These are phyloP conservation scores for Pyrrhia umbra DNA, from an alignment of 2,888 invertebrate species.

Conservation along the genomic window DNA sequence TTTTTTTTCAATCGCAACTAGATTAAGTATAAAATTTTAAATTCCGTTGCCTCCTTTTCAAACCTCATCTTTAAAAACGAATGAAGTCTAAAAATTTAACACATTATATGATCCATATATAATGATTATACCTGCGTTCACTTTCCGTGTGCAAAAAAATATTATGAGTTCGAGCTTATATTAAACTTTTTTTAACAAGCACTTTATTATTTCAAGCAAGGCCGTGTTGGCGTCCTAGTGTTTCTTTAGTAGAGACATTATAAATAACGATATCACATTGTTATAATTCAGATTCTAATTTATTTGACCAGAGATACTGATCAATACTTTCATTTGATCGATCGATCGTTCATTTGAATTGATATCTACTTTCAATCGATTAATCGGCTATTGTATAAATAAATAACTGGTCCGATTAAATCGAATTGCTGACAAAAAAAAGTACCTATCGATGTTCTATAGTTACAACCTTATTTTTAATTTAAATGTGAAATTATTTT, in stretches of 20 bases:
- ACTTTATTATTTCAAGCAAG: background rate
- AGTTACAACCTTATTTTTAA: conserved; percentile 21
- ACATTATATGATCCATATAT: no score
- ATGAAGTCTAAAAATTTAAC: no score
- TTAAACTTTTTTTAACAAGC: background rate
- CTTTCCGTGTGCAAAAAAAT: no score
- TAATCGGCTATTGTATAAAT: conserved; percentile 62
- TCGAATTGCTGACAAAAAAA: conserved; percentile 44
- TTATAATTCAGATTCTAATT: conserved; percentile 58
- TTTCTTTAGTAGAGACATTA: conserved; percentile 16
- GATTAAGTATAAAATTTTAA: no score
- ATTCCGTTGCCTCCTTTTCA: no score
- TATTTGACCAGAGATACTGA: conserved; percentile 57
- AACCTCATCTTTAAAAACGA: no score
- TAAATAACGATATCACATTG: conserved; percentile 60
- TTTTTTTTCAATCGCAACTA: no score
- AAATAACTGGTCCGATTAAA: conserved; percentile 46
- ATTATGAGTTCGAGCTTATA: background rate
- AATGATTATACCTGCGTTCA: no score
- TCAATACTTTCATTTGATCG: conserved; percentile 62
- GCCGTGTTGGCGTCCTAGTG: background rate
- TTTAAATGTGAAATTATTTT: background rate
- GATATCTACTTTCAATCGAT: conserved; percentile 65
- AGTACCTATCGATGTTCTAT: conserved; percentile 37
- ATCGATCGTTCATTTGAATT: conserved; percentile 56